These are phyloP conservation scores for Triplophysa dalaica DNA, from an alignment of 2,113 vertebrate species.

Conservation along the genomic window DNA sequence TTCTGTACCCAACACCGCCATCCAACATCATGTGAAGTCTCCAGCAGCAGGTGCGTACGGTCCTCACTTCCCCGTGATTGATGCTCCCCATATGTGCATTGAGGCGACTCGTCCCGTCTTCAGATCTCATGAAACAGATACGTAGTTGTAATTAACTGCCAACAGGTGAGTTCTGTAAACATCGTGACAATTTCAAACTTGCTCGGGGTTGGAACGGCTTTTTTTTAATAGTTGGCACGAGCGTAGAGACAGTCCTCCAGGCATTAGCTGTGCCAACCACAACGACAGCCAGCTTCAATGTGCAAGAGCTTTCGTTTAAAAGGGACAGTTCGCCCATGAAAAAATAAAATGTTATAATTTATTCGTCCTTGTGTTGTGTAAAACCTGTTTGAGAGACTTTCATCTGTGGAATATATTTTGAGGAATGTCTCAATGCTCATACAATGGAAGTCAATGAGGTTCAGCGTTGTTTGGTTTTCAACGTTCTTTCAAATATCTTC, in stretches of 20 bases:
- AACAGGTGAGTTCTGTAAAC: conserved; percentile 62
- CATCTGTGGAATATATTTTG: no score
- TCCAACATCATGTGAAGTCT: not conserved
- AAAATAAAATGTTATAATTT: no score
- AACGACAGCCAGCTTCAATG: conserved; percentile 45
- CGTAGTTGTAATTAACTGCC: conserved; percentile 64
- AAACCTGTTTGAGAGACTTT: no score
- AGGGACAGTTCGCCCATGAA: no score
- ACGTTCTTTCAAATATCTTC: no score
- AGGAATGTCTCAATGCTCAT: no score
- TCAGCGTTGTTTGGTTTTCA: no score
- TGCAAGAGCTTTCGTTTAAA: not conserved
- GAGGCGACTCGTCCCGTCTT: conserved; percentile 34
- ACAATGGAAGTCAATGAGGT: no score
- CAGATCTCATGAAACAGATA: conserved; percentile 66
- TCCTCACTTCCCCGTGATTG: conserved; percentile 23
- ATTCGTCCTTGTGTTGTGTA: no score
- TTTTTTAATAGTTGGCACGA: conserved; percentile 61
- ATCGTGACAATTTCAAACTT: conserved; percentile 54
- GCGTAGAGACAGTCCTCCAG: conserved; percentile 51
- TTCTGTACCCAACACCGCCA: not conserved
- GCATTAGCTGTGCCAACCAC: conserved; percentile 32
- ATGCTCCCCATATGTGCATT: conserved; percentile 43
- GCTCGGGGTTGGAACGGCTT: conserved; percentile 49
- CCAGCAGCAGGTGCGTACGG: not conserved